Evolutionary conservation across 2,888 invertebrate species (phyloP), one percentile per base, ranked within the genome.

Genomic region (Frankliniella fusca): DNA sequence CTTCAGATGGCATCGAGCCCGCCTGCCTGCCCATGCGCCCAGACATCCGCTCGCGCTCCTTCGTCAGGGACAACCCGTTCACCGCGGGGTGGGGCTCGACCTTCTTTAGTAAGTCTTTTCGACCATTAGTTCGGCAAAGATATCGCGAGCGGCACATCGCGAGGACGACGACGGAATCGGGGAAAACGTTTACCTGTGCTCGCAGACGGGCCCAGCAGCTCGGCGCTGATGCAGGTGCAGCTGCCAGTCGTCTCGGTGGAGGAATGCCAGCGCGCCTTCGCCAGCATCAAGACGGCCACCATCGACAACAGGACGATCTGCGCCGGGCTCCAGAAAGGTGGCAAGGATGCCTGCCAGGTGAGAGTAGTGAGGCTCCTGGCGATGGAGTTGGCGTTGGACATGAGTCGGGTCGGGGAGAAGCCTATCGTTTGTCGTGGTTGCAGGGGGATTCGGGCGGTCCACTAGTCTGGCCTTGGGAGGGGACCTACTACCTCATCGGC

Each of bases 21-120:
- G 93, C 96, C 84, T 96, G 96, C 87, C 89, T 96, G 80, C 96
- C 96, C 0, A 87, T 89, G 20, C 87, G 89, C 15, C 87, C 89
- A 0, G 89, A 90, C 8, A 86, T 93, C 79, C 89, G 91, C 80
- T 87, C 89, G 0, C 90, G 89, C 80, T 89, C 88, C 20, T 93
- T 90, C 85, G 92, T 90, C 38, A 90, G 89, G 85, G 90, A 90
- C 83, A 90, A 89, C 84, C 94, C 94, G 0, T 92, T 93, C 85
- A 91, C 96, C 8, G 94, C 94, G 48, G 97, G 97, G 28, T 97
- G 96, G 95, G 97, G 97, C 20, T 90, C 94, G 12, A 88, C 92
- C 0, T 88, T 90, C 82, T 93, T 92, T 87, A 90, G 94, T 94
- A 89, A 92, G 93, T 91, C 84, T 0, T n/a, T 20, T 15, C 3